These are phyloP conservation scores for Clistopyga incitator DNA, from an alignment of 2,888 invertebrate species.

Conservation along the genomic window DNA sequence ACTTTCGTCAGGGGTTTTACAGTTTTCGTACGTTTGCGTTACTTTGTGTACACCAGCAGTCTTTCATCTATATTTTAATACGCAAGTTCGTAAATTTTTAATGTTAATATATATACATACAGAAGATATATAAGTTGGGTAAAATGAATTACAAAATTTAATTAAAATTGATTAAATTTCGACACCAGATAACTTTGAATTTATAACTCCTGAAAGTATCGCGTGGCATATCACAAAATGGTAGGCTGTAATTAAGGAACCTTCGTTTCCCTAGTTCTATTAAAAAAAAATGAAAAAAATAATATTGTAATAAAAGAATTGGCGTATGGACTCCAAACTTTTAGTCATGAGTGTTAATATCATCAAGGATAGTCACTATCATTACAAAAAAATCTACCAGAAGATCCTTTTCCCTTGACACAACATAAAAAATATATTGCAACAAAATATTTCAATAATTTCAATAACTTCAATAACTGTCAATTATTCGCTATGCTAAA, in stretches of 20 bases:
- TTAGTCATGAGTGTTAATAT: too few relatives aligned
- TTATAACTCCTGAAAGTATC: background rate
- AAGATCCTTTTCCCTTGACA: too few relatives aligned
- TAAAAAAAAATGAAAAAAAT: background rate
- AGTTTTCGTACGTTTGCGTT: constrained; percentile 5
- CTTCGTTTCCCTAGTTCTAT: background rate
- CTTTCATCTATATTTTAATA: constrained; percentile 18
- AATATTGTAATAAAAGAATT: background rate
- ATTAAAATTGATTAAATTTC: constrained; percentile 8
- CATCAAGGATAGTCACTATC: too few relatives aligned
- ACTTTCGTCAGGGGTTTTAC: constrained; percentile 6
- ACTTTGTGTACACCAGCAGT: constrained; percentile 15
- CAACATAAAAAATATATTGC: too few relatives aligned
- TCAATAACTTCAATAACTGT: too few relatives aligned
- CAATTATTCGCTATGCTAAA: too few relatives aligned
- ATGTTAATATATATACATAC: background rate
- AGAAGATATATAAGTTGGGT: background rate
- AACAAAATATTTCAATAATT: too few relatives aligned
- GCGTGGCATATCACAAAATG: background rate
- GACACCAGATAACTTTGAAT: background rate
- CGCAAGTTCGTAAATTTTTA: background rate
- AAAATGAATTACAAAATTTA: background rate
- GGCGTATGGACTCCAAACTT: too few relatives aligned
- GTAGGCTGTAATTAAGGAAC: background rate
- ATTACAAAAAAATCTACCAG: background rate